Evolutionary conservation across 2,113 vertebrate species (phyloP).

Genomic region (Hystrix cristata): DNA sequence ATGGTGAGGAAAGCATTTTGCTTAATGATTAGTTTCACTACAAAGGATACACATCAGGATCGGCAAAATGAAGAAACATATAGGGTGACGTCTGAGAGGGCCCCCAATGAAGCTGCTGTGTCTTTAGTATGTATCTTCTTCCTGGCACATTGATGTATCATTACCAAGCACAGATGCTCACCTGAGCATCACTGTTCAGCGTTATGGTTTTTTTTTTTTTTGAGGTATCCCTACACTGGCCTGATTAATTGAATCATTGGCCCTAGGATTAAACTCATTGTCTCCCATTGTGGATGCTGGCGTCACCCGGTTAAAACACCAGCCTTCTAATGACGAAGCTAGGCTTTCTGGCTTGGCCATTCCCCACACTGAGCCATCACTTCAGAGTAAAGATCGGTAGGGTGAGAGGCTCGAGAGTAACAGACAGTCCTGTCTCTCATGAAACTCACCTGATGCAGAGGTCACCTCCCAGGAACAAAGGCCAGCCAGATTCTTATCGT

Average conservation of each 20-base stretch:
- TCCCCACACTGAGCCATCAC: not conserved
- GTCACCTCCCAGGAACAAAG: not conserved
- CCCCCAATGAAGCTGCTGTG: not conserved
- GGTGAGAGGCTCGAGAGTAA: not conserved
- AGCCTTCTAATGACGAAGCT: not conserved
- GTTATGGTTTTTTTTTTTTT: not conserved
- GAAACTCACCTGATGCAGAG: not conserved
- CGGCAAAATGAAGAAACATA: not conserved
- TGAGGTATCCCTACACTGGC: not conserved
- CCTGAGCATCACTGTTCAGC: not conserved
- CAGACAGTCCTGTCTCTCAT: not conserved
- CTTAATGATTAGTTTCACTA: conserved; percentile 19
- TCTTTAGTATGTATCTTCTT: not conserved
- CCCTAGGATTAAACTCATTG: not conserved
- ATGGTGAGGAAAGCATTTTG: not conserved
- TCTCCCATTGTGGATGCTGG: not conserved
- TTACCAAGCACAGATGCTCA: not conserved
- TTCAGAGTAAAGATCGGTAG: not conserved
- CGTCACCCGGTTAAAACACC: not conserved
- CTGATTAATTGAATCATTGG: not conserved
- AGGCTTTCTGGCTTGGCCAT: not conserved
- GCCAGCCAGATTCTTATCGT: not conserved
- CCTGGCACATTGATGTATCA: not conserved
- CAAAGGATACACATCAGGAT: not conserved
- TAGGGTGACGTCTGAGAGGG: not conserved